Evolutionary conservation across 2,113 vertebrate species (phyloP), one percentile per base, ranked within the genome.

Genomic region (Chunga burmeisteri): DNA sequence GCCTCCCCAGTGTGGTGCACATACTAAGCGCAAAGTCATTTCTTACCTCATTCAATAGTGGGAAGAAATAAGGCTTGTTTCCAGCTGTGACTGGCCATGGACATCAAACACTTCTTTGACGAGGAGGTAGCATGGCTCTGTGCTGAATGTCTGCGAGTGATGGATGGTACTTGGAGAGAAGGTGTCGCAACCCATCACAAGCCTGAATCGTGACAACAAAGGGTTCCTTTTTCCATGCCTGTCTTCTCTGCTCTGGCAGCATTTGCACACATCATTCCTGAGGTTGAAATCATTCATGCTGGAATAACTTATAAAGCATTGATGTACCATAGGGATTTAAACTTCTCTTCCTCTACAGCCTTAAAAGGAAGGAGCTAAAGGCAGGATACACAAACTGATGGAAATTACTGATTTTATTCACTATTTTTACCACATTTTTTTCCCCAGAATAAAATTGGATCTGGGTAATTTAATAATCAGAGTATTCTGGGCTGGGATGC

Each of bases 341-440:
- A 87, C 42, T 94, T 80, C 34, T 77, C 53, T 66, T 75, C 50
- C 44, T 92, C 66, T 77, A 44, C 49, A 82, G 40, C 86, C 89
- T 95, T 96, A 94, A 94, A 95, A 96, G 93, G 90, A 96, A 97
- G 95, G 87, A 88, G 59, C 74, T 81, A 66, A 90, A 86, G 81
- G 72, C 81, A 94, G 89, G 78, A 73, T 93, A 91, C 78, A 94
- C 83, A 95, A 75, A 85, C 66, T 50, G 93, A 73, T 95, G 91
- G 95, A 95, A 89, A 91, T 70, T 88, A 77, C 70, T 73, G 70
- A 80, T 94, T 94, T 96, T 93, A 62, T 70, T 95, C 53, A 72
- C 77, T 92, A 89, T 89, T 94, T 94, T 94, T 91, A 87, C 62
- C 36, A 52, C 34, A 13, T 16, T 88, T 90, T 94, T 88, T 68